Conservation (phyloP, 2,888 invertebrate species). For the Tineola bisselliella region DNA sequence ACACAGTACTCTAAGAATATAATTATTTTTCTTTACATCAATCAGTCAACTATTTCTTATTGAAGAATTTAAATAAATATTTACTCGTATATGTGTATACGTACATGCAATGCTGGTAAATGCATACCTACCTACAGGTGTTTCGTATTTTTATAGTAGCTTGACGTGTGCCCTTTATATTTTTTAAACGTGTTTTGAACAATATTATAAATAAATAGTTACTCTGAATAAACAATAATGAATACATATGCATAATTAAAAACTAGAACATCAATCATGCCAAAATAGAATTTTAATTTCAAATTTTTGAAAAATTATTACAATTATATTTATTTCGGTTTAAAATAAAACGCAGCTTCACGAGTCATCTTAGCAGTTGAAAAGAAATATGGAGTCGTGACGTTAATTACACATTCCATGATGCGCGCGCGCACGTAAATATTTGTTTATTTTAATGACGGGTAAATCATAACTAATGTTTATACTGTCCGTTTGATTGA, state of each 20-base stretch:
- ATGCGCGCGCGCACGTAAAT: constrained; percentile 32
- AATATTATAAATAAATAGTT: too few species aligned
- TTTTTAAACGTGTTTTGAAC: too few species aligned
- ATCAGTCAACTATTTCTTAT: too few species aligned
- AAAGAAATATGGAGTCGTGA: constrained; percentile 41
- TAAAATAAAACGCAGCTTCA: not conserved
- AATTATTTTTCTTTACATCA: too few species aligned
- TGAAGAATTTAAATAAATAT: too few species aligned
- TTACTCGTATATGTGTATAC: too few species aligned
- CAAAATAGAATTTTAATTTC: not conserved
- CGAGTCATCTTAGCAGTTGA: not conserved
- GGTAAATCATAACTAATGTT: constrained; percentile 49
- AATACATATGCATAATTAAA: not conserved
- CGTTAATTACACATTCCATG: constrained; percentile 39
- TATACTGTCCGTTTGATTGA: constrained; percentile 48
- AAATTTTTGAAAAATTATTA: not conserved
- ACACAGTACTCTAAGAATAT: too few species aligned
- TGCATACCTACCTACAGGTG: too few species aligned
- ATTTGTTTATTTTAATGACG: constrained; percentile 49
- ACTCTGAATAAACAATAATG: too few species aligned
- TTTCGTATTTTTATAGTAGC: too few species aligned
- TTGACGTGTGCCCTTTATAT: too few species aligned
- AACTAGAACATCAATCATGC: not conserved
- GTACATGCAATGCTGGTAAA: too few species aligned
- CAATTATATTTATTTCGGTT: not conserved